Conservation (phyloP, 2,797 vertebrate genomes). For the Gastrophryne carolinensis region DNA sequence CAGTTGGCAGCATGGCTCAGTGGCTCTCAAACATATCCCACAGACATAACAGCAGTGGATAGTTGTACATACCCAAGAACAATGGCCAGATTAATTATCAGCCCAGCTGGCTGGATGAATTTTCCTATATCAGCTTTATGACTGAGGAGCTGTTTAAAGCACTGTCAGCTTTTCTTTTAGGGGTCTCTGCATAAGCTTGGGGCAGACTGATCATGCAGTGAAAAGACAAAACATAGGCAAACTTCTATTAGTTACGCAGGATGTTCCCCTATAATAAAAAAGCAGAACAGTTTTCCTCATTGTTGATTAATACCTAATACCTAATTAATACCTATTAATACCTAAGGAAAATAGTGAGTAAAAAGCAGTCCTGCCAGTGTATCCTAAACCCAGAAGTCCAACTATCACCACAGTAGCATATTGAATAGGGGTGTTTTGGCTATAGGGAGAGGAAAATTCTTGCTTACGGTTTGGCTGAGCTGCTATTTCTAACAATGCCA, state of each 20-base stretch:
- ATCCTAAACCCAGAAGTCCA: too few species aligned
- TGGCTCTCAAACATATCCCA: background rate
- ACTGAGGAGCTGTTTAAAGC: background rate
- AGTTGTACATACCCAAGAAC: background rate
- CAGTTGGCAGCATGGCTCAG: background rate
- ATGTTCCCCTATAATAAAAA: background rate
- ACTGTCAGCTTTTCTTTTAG: background rate
- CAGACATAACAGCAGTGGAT: background rate
- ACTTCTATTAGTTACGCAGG: background rate
- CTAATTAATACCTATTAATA: too few species aligned
- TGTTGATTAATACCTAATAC: too few species aligned
- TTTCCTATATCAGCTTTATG: background rate
- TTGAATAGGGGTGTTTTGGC: too few species aligned
- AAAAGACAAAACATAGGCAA: background rate
- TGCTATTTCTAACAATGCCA: too few species aligned
- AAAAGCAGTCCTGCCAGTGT: too few species aligned
- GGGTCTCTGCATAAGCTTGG: background rate
- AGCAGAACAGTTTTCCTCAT: too few species aligned
- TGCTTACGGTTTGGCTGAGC: too few species aligned
- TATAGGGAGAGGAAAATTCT: too few species aligned
- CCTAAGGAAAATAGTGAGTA: too few species aligned
- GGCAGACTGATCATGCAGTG: background rate
- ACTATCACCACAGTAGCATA: too few species aligned
- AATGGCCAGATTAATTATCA: background rate
- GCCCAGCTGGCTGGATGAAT: background rate